A percentile compares a stretch with the other conserved stretches of the same genome.
Evolutionary conservation across 2,113 vertebrate genomes (phyloP).

Genomic region (Corvus hawaiiensis): DNA sequence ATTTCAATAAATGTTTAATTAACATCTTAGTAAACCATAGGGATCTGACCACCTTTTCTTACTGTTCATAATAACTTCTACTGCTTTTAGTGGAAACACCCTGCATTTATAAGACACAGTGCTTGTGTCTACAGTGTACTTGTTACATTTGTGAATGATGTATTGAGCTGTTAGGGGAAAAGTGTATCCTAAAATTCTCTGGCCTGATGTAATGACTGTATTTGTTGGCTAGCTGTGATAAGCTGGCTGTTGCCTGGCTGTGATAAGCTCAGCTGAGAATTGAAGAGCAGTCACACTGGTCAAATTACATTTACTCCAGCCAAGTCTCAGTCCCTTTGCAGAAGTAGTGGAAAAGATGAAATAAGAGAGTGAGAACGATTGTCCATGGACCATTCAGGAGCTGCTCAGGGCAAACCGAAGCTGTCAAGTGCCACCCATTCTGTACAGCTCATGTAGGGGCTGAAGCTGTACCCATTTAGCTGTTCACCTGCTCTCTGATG

Average conservation of each 20-base stretch:
- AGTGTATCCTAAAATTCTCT: constrained; percentile 10
- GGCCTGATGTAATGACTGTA: background rate
- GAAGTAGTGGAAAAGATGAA: background rate
- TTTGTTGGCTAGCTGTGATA: constrained; percentile 1
- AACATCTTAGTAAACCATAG: background rate
- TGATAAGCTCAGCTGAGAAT: background rate
- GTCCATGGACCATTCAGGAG: background rate
- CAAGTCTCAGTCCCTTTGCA: background rate
- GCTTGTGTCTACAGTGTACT: background rate
- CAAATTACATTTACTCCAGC: background rate
- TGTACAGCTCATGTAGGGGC: background rate
- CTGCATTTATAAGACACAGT: background rate
- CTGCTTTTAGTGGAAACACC: background rate
- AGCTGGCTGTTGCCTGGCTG: background rate
- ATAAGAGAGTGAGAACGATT: background rate
- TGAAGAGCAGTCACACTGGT: background rate
- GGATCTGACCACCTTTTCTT: background rate
- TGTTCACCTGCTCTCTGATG: background rate
- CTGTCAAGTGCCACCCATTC: background rate
- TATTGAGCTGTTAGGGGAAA: background rate
- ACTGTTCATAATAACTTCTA: background rate
- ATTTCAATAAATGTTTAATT: background rate
- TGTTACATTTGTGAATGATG: background rate
- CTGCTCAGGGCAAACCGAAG: background rate
- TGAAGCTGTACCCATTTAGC: background rate